Evolutionary conservation across 1,140 invertebrate genomes (phyloP).

Genomic region (Steinernema feltiae): DNA sequence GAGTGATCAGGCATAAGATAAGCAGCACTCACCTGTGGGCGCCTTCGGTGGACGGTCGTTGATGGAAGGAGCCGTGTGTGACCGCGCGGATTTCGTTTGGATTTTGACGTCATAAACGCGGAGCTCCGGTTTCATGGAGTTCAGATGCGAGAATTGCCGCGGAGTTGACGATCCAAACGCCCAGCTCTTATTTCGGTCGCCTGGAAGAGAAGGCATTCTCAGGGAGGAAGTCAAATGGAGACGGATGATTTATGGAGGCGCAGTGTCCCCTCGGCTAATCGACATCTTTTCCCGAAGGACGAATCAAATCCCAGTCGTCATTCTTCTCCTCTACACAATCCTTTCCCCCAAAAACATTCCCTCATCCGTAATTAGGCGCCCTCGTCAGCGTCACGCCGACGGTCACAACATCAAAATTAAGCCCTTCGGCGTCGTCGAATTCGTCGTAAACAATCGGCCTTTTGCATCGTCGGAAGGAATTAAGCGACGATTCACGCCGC

Average conservation of each 20-base stretch:
- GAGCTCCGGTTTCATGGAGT: background rate
- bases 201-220: background rate
- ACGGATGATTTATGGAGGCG: background rate
- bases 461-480: too few relatives aligned
- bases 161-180: background rate
- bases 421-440: background rate
- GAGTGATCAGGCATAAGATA: background rate
- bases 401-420: background rate
- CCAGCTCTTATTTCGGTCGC: conserved; percentile 9
- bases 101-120: conserved; percentile 3
- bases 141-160: background rate
- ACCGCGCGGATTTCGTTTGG: background rate
- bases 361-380: conserved; percentile 4
- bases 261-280: background rate
- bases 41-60: background rate
- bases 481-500: background rate
- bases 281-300: background rate
- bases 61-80: background rate
- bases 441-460: background rate
- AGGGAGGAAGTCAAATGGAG: background rate
- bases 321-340: background rate
- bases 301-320: background rate
- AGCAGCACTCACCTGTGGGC: background rate
- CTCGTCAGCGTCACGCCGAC: background rate
- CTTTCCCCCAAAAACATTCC: background rate